Base-by-base conservation (phyloP, 2,888 invertebrate species). In the Tethea ocularis region DNA sequence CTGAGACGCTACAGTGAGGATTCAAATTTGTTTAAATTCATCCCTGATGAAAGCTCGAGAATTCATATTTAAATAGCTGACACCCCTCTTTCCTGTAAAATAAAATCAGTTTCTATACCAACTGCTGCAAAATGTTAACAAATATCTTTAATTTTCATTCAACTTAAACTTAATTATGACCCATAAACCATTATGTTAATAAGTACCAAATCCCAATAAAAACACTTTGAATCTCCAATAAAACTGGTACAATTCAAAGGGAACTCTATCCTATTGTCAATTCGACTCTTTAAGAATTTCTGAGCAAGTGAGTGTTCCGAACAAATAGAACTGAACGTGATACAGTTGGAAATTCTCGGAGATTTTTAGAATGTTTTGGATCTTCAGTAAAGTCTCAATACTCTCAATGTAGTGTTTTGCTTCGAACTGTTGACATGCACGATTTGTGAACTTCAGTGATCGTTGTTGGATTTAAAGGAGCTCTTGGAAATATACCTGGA, bases 321-420 rank as follows among this genome's bases (percentile, higher is more conserved):
- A 46, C 20, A 46, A 46, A 46, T 46, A 20, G 46, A 46, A 46
- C 10, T 10, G 20, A 46, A 46, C 46, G 46, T 46, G 46, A 46
- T 46, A 46, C 46, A 46, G 46, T 46, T 46, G 46, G 20, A 15
- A 46, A 46, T 46, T 20, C 46, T 20, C 46, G 46, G 20, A 20
- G 46, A 20, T 46, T 46, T 33, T 46, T 20, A 46, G 46, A 46
- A 46, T 46, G 46, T n/a, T 46, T 46, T 46, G 20, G 46, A 46
- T 46, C 46, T 46, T n/a, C n/a, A 20, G 0, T 46, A 7, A 10
- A 46, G 20, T 46, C 46, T 46, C 46, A 46, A 46, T 46, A 46
- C 10, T 46, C 46, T 46, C 46, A 46, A 46, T 46, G 46, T 46
- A 46, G 46, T 20, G 46, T 10, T 46, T 46, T 46, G 46, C 46